These are phyloP conservation scores for Salticus scenicus DNA, from an alignment of 2,888 invertebrate species.

Conservation along the genomic window DNA sequence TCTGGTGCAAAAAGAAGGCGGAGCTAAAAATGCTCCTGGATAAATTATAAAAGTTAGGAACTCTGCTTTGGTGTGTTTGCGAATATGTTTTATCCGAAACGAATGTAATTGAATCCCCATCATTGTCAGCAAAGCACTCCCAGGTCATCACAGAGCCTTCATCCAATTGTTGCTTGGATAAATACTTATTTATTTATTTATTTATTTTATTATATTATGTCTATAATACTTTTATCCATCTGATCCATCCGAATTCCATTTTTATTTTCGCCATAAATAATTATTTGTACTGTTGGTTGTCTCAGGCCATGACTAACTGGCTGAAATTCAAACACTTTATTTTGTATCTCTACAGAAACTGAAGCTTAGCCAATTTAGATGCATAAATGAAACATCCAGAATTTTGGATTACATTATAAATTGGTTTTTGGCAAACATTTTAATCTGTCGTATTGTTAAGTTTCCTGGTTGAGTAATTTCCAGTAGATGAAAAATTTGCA, in stretches of 20 bases:
- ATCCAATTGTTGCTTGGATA: background rate
- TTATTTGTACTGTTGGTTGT: background rate
- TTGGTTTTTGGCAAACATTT: background rate
- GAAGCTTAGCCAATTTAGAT: no score
- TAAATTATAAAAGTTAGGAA: no score
- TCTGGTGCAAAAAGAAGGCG: no score
- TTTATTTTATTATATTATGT: slow-evolving; percentile 14
- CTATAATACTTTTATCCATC: slow-evolving; percentile 19
- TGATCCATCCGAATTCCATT: slow-evolving; percentile 2
- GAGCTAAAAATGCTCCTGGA: no score
- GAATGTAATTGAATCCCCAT: background rate
- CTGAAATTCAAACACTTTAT: no score
- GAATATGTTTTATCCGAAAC: background rate
- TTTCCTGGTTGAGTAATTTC: slow-evolving; percentile 10
- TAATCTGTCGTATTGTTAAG: background rate
- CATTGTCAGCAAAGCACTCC: slow-evolving; percentile 1
- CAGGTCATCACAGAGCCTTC: background rate
- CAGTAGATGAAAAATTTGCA: background rate
- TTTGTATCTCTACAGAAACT: no score
- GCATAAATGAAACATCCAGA: background rate
- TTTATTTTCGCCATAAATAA: background rate
- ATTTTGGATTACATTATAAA: background rate
- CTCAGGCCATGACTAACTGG: no score
- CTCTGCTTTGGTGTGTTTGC: background rate
- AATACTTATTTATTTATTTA: background rate